Conservation (phyloP, 2,797 vertebrate genomes). For the Kryptolebias ocellatus region DNA sequence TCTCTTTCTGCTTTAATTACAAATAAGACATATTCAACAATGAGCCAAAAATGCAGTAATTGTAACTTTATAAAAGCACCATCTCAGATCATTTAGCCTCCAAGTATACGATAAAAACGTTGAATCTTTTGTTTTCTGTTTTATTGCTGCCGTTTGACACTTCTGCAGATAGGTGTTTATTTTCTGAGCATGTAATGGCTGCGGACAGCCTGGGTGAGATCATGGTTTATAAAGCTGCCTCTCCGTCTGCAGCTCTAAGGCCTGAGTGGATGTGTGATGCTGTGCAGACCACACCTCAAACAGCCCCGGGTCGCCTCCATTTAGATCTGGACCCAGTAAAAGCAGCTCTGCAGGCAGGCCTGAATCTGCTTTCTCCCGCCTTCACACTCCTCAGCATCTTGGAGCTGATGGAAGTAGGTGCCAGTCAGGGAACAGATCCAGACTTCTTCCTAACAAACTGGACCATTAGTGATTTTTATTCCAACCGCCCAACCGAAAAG, state of each 20-base stretch:
- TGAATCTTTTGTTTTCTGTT: no score
- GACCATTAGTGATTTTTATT: conserved; percentile 64
- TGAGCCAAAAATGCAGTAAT: no score
- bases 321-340: conserved; percentile 66
- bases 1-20: no score
- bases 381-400: conserved; percentile 49
- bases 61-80: no score
- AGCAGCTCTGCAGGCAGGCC: conserved; percentile 43
- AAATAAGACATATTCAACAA: no score
- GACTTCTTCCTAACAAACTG: conserved; percentile 52
- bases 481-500: conserved; percentile 34
- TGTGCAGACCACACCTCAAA: conserved; percentile 79
- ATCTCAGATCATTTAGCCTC: no score
- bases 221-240: conserved; percentile 68
- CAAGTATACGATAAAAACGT: no score
- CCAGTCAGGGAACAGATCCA: conserved; percentile 58
- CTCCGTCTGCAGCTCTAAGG: conserved; percentile 56
- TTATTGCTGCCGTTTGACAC: no score
- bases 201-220: conserved; percentile 69
- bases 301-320: conserved; percentile 72
- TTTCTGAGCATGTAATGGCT: conserved; percentile 62
- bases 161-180: conserved; percentile 44
- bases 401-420: conserved; percentile 33
- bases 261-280: conserved; percentile 68
- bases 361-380: conserved; percentile 61